Conservation (phyloP, 2,797 vertebrate genomes). For the Acanthurus tractus region DNA sequence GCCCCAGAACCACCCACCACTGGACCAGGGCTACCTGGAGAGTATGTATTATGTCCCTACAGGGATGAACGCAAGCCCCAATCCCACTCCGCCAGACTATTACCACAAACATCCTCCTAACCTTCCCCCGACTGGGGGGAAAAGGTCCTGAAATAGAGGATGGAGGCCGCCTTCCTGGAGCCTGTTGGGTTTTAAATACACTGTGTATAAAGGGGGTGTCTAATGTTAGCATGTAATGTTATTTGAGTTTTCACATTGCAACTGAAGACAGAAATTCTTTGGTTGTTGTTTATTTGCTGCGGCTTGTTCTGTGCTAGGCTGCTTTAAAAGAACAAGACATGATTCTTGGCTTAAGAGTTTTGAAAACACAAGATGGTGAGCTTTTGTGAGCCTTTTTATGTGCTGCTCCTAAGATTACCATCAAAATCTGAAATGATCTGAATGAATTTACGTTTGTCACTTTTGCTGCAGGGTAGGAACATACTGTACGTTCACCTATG, state of each 20-base stretch:
- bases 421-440: constrained; percentile 37
- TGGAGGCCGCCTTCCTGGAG: constrained; percentile 78
- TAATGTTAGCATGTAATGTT: constrained; percentile 81
- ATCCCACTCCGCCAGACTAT: constrained; percentile 84
- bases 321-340: constrained; percentile 44
- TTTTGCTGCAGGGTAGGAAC: constrained; percentile 57
- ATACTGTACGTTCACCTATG: constrained; percentile 27
- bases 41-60: constrained; percentile 93
- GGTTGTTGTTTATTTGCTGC: constrained; percentile 72
- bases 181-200: constrained; percentile 82
- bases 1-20: constrained; percentile 80
- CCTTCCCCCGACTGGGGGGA: constrained; percentile 81
- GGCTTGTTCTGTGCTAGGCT: constrained; percentile 63
- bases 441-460: constrained; percentile 20
- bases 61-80: constrained; percentile 90
- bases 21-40: constrained; percentile 91
- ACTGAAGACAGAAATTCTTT: constrained; percentile 68
- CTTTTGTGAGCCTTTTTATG: constrained; percentile 57
- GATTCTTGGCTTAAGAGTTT: constrained; percentile 49
- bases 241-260: constrained; percentile 78
- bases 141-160: constrained; percentile 86
- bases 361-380: constrained; percentile 43
- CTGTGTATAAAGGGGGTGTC: constrained; percentile 74
- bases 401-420: constrained; percentile 39
- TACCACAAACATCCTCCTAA: constrained; percentile 85